These are phyloP conservation scores for Ichneumoninae sp. DNA, from an alignment of 2,888 invertebrate species.

Conservation along the genomic window DNA sequence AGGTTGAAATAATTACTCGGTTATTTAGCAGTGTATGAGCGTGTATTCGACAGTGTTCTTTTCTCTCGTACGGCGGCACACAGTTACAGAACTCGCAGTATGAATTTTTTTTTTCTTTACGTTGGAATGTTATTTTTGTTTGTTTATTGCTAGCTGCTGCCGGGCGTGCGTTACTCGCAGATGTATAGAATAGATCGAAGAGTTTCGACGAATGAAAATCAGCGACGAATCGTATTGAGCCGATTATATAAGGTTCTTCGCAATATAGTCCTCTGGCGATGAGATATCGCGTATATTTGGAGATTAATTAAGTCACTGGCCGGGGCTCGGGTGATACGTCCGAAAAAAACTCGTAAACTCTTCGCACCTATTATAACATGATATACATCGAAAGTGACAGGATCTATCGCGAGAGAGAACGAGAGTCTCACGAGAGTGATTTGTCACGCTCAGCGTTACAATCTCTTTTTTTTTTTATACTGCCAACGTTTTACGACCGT, in stretches of 20 bases:
- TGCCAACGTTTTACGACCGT: conserved; percentile 72
- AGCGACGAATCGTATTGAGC: background rate
- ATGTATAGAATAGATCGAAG: conserved; percentile 56
- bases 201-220: conserved; percentile 27
- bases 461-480: conserved; percentile 56
- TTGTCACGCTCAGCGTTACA: conserved; percentile 61
- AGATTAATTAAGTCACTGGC: conserved; percentile 64
- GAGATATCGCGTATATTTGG: conserved; percentile 38
- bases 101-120: conserved; percentile 70
- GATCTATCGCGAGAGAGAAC: conserved; percentile 37
- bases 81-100: conserved; percentile 80
- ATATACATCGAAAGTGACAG: conserved; percentile 54
- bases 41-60: conserved; percentile 84
- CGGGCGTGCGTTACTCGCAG: conserved; percentile 77
- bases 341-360: conserved; percentile 57
- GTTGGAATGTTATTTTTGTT: conserved; percentile 62
- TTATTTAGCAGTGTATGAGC: conserved; percentile 82
- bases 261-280: conserved; percentile 28
- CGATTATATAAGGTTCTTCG: conserved; percentile 41
- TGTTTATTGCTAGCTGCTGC: conserved; percentile 81
- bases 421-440: conserved; percentile 51
- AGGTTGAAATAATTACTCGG: conserved; percentile 56
- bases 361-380: conserved; percentile 49
- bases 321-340: conserved; percentile 27
- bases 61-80: conserved; percentile 80